Evolutionary conservation across 2,888 invertebrate species (phyloP).

Genomic region (Apeira syringaria): DNA sequence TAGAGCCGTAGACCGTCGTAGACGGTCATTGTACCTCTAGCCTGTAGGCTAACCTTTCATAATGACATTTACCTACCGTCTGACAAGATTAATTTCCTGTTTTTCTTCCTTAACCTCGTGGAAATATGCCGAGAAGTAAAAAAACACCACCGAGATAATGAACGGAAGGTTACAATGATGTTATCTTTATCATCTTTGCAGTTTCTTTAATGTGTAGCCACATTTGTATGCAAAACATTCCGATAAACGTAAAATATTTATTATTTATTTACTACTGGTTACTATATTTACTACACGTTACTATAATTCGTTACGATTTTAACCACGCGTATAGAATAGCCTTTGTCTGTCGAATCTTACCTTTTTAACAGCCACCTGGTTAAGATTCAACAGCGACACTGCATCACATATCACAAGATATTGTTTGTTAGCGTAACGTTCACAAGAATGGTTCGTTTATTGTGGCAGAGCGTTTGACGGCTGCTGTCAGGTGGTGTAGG

Average conservation of each 20-base stretch:
- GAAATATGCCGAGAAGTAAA: neutral
- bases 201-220: too few species aligned
- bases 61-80: neutral
- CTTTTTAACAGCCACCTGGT: slow-evolving; percentile 66
- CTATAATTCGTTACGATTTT: too few species aligned
- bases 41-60: slow-evolving; percentile 6
- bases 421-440: slow-evolving; percentile 32
- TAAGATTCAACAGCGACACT: slow-evolving; percentile 50
- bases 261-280: too few species aligned
- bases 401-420: slow-evolving; percentile 60
- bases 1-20: slow-evolving; percentile 43
- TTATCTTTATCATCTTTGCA: too few species aligned
- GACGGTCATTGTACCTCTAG: slow-evolving; percentile 34
- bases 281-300: too few species aligned
- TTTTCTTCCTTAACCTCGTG: neutral
- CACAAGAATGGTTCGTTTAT: slow-evolving; percentile 43
- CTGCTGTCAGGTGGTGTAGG: slow-evolving; percentile 57
- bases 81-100: neutral
- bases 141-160: neutral
- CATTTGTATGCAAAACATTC: too few species aligned
- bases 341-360: slow-evolving; percentile 46
- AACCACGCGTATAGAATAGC: slow-evolving; percentile 30
- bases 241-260: too few species aligned
- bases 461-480: slow-evolving; percentile 51
- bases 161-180: neutral